Conservation (phyloP, 2,888 invertebrate genomes). For the Chrysomela aeneicollis region DNA sequence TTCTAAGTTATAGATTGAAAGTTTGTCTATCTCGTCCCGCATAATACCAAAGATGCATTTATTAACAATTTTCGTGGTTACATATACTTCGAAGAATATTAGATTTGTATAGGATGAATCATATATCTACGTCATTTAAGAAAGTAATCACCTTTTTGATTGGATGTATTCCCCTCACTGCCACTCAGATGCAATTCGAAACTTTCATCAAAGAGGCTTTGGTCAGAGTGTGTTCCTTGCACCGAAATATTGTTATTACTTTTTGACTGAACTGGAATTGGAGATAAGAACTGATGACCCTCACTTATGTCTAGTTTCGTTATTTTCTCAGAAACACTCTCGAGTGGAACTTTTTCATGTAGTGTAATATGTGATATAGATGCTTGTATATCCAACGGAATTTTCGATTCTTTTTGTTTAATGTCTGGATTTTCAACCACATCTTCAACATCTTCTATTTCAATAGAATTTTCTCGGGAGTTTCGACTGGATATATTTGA, state of each 20-base stretch:
- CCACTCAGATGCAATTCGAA: slow-evolving; percentile 43
- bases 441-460: neutral
- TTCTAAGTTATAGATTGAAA: too few relatives aligned
- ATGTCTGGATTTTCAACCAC: neutral
- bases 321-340: neutral
- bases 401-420: neutral
- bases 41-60: too few relatives aligned
- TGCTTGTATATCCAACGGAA: neutral
- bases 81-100: too few relatives aligned
- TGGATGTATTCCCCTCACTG: slow-evolving; percentile 21
- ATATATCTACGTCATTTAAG: neutral
- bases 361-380: neutral
- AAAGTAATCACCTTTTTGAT: neutral
- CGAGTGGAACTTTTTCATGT: neutral
- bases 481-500: slow-evolving; percentile 3
- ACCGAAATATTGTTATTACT: slow-evolving; percentile 20
- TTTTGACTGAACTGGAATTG: slow-evolving; percentile 5
- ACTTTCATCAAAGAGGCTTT: slow-evolving; percentile 54
- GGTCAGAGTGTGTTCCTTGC: slow-evolving; percentile 34
- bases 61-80: too few relatives aligned
- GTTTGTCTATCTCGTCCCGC: too few relatives aligned
- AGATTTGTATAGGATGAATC: too few relatives aligned
- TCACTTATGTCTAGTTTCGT: neutral
- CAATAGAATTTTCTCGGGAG: slow-evolving; percentile 18
- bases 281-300: slow-evolving; percentile 1